Evolutionary conservation across 2,888 invertebrate species (phyloP).

Genomic region (Thymelicus lineola): DNA sequence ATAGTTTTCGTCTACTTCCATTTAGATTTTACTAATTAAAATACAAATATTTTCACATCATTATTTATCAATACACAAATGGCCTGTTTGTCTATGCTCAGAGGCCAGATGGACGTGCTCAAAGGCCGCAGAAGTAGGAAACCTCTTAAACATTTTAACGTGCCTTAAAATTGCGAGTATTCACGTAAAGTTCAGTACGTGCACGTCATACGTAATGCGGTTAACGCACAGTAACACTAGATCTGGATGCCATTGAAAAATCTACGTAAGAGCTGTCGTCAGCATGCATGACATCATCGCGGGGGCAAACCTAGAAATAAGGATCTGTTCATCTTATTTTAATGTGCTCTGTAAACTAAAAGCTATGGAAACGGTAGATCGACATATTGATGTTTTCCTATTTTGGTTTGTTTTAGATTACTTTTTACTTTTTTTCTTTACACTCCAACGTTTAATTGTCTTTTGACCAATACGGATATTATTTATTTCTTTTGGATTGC

Average conservation of each 20-base stretch:
- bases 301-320: neutral
- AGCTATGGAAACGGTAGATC: too few relatives aligned
- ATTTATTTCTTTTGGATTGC: too few relatives aligned
- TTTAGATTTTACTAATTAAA: too few relatives aligned
- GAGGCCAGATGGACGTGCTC: neutral
- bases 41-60: too few relatives aligned
- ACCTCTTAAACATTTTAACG: neutral
- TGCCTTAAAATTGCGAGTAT: neutral
- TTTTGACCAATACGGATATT: too few relatives aligned
- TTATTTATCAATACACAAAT: too few relatives aligned
- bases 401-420: too few relatives aligned
- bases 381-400: too few relatives aligned
- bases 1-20: too few relatives aligned
- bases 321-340: neutral
- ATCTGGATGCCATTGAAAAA: constrained; percentile 8
- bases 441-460: too few relatives aligned
- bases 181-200: constrained; percentile 6
- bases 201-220: neutral
- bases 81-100: neutral
- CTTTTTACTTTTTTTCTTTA: too few relatives aligned
- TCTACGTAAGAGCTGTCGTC: constrained; percentile 11
- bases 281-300: constrained; percentile 11
- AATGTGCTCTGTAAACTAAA: too few relatives aligned
- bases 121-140: neutral
- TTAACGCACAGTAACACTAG: constrained; percentile 9